Conservation (phyloP, 2,113 vertebrate genomes). For the Taxidea taxus region DNA sequence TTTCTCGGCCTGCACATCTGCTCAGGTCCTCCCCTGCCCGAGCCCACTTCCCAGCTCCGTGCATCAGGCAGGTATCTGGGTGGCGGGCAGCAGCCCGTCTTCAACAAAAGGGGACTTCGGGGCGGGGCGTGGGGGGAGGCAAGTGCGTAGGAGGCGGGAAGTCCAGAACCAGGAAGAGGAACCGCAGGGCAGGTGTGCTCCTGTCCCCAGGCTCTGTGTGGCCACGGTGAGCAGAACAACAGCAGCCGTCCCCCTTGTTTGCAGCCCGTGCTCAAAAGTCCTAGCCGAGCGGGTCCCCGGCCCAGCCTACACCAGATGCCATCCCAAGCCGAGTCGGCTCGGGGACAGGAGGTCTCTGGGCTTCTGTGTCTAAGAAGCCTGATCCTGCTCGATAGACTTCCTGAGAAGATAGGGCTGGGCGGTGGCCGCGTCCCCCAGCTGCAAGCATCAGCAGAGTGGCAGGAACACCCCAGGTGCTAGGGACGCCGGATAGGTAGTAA, state of each 20-base stretch:
- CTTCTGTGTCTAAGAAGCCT: not conserved
- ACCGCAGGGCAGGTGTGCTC: rapidly evolving
- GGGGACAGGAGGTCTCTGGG: rapidly evolving
- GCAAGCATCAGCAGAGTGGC: rapidly evolving
- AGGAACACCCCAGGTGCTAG: rapidly evolving
- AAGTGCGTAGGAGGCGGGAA: rapidly evolving
- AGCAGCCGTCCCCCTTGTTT: not conserved
- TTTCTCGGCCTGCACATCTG: not conserved
- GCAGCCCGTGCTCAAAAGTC: rapidly evolving
- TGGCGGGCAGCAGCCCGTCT: rapidly evolving
- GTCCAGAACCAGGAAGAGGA: not conserved
- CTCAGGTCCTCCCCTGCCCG: rapidly evolving
- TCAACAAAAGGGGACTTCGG: rapidly evolving
- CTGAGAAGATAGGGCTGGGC: not conserved
- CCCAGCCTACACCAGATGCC: rapidly evolving
- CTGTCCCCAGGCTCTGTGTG: rapidly evolving
- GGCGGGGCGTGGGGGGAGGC: not conserved
- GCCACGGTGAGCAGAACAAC: rapidly evolving
- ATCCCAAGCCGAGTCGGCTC: not conserved
- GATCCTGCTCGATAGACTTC: rapidly evolving
- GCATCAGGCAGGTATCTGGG: rapidly evolving
- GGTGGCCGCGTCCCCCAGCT: rapidly evolving
- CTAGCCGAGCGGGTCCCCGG: rapidly evolving
- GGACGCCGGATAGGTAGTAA: rapidly evolving
- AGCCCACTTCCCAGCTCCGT: rapidly evolving